Base-by-base conservation (phyloP, 1,140 invertebrate species). In the Aphelinus atriplicis region DNA sequence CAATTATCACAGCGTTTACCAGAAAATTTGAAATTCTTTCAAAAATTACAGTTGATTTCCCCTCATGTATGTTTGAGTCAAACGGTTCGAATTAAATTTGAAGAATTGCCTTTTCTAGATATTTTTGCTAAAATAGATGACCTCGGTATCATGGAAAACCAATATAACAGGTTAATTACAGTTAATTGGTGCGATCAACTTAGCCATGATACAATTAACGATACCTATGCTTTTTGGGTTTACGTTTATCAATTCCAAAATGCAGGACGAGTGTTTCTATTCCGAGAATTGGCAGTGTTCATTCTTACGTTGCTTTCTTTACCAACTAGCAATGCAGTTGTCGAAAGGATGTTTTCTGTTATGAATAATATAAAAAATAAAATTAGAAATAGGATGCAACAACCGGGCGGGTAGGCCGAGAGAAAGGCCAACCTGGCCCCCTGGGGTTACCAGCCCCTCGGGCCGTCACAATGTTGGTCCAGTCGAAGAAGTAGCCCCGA, bases 311-410 rank as follows among this genome's bases (percentile, higher is more conserved):
- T 75, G 56, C 46, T 70, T 42, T 10, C 42, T 63, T 48, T 75
- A 26, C 62, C 58, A 63, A 43, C 63, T 5, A 60, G 60, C 45
- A 70, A 75, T 63, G 73, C 73, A 3, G 50, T 70, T 51, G 71
- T 76, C 3, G 75, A 78, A 68, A 71, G 64, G 53, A 62, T 65
- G 2, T 78, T 78, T 72, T 77, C 78, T 7, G 65, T 75, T 46
- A 77, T 77, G 75, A 78, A 78, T 57, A 50, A 48, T 9, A 61
- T 77, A 42, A 78, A 77, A 79, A 77, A 65, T 9, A 76, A 78
- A 60, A 43, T 60, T 7, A 43, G 71, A 51, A 77, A 76, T 58
- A 78, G 45, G 53, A 57, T 78, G 63, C 50, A 78, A 75, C 58
- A 55, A 5, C 10, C 5, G 53, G 53, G 53, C 10, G 53, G 10